Evolutionary conservation across 2,797 vertebrate species (phyloP), one percentile per base, ranked within the genome.

Genomic region (Coracias cyanogaster): DNA sequence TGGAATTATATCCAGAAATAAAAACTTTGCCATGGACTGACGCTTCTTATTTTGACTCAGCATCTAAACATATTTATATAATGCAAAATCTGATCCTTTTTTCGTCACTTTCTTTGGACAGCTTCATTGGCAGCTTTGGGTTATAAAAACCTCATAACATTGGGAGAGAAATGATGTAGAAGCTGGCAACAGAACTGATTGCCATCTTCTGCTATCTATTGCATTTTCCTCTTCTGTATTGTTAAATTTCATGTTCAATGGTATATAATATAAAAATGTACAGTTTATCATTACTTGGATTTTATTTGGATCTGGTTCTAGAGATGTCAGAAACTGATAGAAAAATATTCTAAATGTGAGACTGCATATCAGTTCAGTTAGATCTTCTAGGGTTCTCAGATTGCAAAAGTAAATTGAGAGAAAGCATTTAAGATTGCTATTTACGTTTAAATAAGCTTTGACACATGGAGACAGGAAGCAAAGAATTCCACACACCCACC

Each of bases 371-470:
- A 49, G 49, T 94, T 93, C 62, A 62, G 49, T 28, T 24, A 92
- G 72, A 90, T 12, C 66, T 61, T 84, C 81, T 46, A 26, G 60
- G 67, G 17, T 74, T 52, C 60, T 84, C 5, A 8, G 12, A 37
- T 64, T 82, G 89, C 57, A 95, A 87, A 82, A 95, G 6, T n/a
- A 91, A 91, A 65, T 64, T 84, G 39, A 41, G 37, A 84, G 13
- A 96, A 90, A 82, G 4, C 71, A 86, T 90, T 84, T 93, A 87
- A 87, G 52, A 77, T 66, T 92, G 52, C 12, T 74, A 67, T 93
- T 97, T 97, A 33, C 61, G 95, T 96, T 96, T 97, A 96, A 96
- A 96, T 94, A 91, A 94, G 41, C 16, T 72, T 86, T 86, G 33
- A 93, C 28, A 3, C 35, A 62, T 7, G 10, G 71, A 72, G 35